A percentile compares a stretch with the other conserved stretches of the same genome.
Evolutionary conservation across 2,888 invertebrate species (phyloP).

Genomic region (Bhutanitis thaidina): DNA sequence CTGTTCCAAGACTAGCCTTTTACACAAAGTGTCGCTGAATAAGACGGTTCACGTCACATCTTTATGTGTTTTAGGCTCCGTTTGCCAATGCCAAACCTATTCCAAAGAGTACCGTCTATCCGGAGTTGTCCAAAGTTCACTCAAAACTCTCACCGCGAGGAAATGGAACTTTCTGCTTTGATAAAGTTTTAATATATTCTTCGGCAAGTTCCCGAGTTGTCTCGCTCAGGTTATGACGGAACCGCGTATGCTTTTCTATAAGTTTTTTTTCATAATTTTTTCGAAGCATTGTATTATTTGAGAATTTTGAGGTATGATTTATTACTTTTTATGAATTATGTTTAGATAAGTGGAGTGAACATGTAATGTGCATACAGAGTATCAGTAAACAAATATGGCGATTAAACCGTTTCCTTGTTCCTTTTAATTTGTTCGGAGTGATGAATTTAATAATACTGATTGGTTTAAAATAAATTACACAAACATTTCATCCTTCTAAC

Average conservation of each 20-base stretch:
- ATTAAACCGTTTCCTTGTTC: too few species aligned
- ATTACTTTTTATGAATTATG: too few species aligned
- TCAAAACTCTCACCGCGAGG: constrained; percentile 44
- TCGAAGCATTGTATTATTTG: too few species aligned
- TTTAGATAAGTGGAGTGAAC: too few species aligned
- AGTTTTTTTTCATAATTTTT: constrained; percentile 11
- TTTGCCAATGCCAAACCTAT: constrained; percentile 34
- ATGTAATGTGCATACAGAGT: too few species aligned
- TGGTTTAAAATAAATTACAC: too few species aligned
- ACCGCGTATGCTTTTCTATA: constrained; percentile 38
- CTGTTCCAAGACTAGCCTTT: not conserved
- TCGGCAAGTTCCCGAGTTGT: constrained; percentile 65
- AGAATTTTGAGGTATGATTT: too few species aligned
- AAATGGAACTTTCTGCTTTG: constrained; percentile 73
- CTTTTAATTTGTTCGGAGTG: too few species aligned
- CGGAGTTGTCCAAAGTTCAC: constrained; percentile 33
- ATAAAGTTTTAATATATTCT: constrained; percentile 80
- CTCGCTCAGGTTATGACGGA: constrained; percentile 62
- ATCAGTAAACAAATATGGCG: too few species aligned
- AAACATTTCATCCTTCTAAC: too few species aligned
- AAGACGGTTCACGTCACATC: constrained; percentile 1
- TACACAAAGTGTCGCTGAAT: constrained; percentile 7
- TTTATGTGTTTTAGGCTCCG: constrained; percentile 20
- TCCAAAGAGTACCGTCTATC: constrained; percentile 32
- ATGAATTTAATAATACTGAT: too few species aligned